phyloP scores from a whole-genome alignment of 2,797 vertebrate species.

The Rhinogobio ventralis region DNA sequence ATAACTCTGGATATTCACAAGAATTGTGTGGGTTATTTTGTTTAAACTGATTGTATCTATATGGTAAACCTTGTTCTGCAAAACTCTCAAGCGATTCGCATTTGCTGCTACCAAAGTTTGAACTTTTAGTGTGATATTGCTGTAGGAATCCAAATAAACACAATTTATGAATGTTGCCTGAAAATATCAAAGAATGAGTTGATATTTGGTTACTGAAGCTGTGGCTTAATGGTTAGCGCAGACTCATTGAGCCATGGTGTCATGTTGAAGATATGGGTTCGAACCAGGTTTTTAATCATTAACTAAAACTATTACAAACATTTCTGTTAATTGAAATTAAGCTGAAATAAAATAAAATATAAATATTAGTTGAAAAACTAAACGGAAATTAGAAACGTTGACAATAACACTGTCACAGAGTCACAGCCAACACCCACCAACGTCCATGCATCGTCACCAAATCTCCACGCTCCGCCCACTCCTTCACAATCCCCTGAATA shows the following conservation, averaged over 20 bases:
- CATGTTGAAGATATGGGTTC: background rate
- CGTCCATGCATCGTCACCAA: no score
- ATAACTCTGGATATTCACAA: background rate
- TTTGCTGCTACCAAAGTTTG: background rate
- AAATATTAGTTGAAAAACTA: no score
- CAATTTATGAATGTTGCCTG: background rate
- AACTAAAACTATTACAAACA: no score
- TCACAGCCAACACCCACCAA: no score
- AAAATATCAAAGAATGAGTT: background rate
- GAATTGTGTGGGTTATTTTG: background rate
- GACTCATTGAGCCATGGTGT: background rate
- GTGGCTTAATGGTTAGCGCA: background rate
- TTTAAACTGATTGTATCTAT: background rate
- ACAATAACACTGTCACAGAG: no score
- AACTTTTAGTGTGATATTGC: background rate
- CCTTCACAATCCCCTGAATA: no score
- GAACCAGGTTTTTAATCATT: no score
- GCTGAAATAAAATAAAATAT: no score
- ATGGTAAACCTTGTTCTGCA: constrained; percentile 10
- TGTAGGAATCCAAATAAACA: background rate
- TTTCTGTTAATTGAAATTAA: no score
- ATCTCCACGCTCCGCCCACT: no score
- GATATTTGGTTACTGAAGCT: background rate
- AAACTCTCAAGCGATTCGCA: background rate
- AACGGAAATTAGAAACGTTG: no score